These are phyloP conservation scores for Garrulus glandarius DNA, from an alignment of 2,797 vertebrate genomes.

Conservation along the genomic window DNA sequence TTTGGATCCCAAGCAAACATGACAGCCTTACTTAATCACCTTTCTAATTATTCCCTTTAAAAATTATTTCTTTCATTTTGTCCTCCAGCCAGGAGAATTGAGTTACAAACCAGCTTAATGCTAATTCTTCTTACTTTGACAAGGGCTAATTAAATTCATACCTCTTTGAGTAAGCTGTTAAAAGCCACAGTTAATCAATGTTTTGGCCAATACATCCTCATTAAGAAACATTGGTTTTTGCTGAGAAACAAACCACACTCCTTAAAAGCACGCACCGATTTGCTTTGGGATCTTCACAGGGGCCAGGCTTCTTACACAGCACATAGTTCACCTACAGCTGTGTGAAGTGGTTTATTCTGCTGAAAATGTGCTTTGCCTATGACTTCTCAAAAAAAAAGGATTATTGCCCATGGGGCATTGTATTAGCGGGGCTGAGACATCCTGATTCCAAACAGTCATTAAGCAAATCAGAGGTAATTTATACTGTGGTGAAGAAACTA, in stretches of 20 bases:
- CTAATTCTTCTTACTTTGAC: constrained; percentile 54
- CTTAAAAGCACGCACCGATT: not conserved
- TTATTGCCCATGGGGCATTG: constrained; percentile 56
- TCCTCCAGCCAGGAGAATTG: constrained; percentile 21
- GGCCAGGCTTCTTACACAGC: constrained; percentile 8
- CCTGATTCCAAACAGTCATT: constrained; percentile 70
- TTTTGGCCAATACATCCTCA: not conserved
- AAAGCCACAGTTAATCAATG: constrained; percentile 44
- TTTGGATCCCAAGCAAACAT: not conserved
- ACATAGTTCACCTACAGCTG: constrained; percentile 6
- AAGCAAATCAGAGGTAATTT: constrained; percentile 69
- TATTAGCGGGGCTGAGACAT: constrained; percentile 56
- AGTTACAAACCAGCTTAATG: constrained; percentile 2
- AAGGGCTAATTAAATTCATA: constrained; percentile 45
- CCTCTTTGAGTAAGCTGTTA: constrained; percentile 50
- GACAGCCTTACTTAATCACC: not conserved
- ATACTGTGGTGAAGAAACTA: constrained; percentile 66
- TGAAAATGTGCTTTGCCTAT: constrained; percentile 50
- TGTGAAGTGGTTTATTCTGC: constrained; percentile 65
- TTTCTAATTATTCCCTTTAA: constrained; percentile 9
- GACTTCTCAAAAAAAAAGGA: constrained; percentile 44
- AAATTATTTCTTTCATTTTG: not conserved
- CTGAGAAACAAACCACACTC: not conserved
- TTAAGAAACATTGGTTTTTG: constrained; percentile 21
- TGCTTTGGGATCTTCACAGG: not conserved